Evolutionary conservation across 2,797 vertebrate genomes (phyloP).

Genomic region (Gymnothorax reevesii): DNA sequence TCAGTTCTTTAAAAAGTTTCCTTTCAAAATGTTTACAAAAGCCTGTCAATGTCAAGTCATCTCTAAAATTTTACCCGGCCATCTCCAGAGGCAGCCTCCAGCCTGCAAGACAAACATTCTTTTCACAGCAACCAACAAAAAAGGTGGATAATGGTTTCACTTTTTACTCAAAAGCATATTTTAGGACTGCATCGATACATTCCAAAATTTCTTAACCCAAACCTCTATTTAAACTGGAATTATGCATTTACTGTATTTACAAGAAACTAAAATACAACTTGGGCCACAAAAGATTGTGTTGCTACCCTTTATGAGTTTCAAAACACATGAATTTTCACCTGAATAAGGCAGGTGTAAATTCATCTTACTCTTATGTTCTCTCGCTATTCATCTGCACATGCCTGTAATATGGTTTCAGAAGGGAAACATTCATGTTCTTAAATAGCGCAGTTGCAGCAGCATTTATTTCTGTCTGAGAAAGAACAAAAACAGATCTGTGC

Average conservation of each 20-base stretch:
- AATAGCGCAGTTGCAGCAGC: constrained; percentile 18
- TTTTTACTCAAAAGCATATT: constrained; percentile 25
- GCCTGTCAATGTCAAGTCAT: constrained; percentile 66
- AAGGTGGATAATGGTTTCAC: neutral
- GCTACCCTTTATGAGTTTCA: neutral
- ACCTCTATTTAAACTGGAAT: neutral
- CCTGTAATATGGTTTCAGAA: neutral
- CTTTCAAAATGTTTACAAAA: constrained; percentile 64
- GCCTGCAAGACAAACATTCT: constrained; percentile 62
- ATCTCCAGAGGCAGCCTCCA: constrained; percentile 51
- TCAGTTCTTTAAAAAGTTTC: constrained; percentile 66
- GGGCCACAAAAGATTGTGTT: too few species aligned
- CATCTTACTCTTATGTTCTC: neutral
- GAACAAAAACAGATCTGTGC: constrained; percentile 25
- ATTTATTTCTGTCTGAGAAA: constrained; percentile 20
- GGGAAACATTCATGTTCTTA: neutral
- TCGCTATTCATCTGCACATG: neutral
- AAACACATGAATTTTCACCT: constrained; percentile 4
- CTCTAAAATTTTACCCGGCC: constrained; percentile 64
- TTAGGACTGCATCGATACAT: neutral
- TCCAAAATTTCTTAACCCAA: neutral
- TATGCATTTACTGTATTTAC: too few species aligned
- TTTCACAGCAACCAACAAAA: constrained; percentile 54
- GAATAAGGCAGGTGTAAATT: neutral
- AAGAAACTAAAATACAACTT: too few species aligned